phyloP scores from a whole-genome alignment of 2,113 vertebrate genomes.

The Cacatua alba region DNA sequence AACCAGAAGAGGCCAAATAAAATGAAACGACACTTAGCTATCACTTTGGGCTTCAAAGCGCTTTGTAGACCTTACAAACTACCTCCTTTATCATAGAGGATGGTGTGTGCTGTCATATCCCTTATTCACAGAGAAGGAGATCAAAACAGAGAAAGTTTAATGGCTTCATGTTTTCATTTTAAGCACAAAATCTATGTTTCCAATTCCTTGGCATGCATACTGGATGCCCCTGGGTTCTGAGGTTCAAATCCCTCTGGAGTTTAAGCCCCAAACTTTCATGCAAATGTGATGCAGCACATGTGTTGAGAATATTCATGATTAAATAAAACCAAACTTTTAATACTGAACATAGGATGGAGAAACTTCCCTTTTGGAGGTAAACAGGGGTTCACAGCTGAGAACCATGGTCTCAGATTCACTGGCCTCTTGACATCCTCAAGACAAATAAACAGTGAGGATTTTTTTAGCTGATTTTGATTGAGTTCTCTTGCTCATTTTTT shows the following conservation, averaged over 20 bases:
- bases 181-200: neutral
- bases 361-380: neutral
- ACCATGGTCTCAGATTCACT: accelerated
- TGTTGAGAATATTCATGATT: neutral
- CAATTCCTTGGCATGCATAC: neutral
- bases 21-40: neutral
- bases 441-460: neutral
- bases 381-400: neutral
- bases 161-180: neutral
- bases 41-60: neutral
- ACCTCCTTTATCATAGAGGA: neutral
- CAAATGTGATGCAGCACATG: neutral
- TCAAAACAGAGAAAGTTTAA: neutral
- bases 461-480: neutral
- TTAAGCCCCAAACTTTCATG: neutral
- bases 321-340: neutral
- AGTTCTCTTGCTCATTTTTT: neutral
- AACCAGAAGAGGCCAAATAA: neutral
- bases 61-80: neutral
- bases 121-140: neutral
- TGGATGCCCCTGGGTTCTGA: neutral
- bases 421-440: neutral
- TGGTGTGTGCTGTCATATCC: neutral
- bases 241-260: neutral
- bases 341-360: neutral